phyloP scores from a whole-genome alignment of 2,888 invertebrate genomes.

The Ichneumon xanthorius region DNA sequence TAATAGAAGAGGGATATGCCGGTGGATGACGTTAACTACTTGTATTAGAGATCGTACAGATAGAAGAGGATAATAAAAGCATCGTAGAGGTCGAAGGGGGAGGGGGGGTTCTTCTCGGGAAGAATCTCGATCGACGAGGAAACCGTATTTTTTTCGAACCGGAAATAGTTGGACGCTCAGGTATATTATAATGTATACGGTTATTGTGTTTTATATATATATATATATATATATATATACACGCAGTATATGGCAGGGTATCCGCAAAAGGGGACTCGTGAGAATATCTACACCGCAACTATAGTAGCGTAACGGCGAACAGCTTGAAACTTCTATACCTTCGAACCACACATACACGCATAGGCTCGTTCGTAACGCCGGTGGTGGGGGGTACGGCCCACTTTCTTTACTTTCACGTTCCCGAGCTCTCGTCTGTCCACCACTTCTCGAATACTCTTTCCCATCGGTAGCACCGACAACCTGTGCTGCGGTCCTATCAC shows the following conservation, averaged over 20 bases:
- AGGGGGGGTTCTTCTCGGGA: not conserved
- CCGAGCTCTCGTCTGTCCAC: constrained; percentile 53
- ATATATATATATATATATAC: too few relatives aligned
- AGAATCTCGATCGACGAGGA: constrained; percentile 2
- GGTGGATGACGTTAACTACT: not conserved
- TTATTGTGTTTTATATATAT: not conserved
- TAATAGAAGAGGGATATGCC: not conserved
- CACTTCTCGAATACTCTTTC: constrained; percentile 53
- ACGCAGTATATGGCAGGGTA: not conserved
- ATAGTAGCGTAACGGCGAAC: constrained; percentile 8
- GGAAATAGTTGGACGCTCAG: constrained; percentile 41
- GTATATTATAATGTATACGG: constrained; percentile 32
- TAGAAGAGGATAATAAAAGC: not conserved
- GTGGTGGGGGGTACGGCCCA: constrained; percentile 74
- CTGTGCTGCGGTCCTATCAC: not conserved
- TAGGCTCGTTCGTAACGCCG: constrained; percentile 1
- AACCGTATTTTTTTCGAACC: constrained; percentile 37
- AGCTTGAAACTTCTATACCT: constrained; percentile 52
- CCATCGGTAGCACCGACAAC: constrained; percentile 22
- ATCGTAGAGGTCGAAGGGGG: not conserved
- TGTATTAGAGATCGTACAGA: not conserved
- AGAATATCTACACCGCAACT: constrained; percentile 44
- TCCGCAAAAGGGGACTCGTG: constrained; percentile 55
- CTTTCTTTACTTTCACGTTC: constrained; percentile 81
- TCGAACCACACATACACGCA: not conserved